Evolutionary conservation across 2,797 vertebrate species (phyloP).

Genomic region (Sebastiscus albofasciatus): DNA sequence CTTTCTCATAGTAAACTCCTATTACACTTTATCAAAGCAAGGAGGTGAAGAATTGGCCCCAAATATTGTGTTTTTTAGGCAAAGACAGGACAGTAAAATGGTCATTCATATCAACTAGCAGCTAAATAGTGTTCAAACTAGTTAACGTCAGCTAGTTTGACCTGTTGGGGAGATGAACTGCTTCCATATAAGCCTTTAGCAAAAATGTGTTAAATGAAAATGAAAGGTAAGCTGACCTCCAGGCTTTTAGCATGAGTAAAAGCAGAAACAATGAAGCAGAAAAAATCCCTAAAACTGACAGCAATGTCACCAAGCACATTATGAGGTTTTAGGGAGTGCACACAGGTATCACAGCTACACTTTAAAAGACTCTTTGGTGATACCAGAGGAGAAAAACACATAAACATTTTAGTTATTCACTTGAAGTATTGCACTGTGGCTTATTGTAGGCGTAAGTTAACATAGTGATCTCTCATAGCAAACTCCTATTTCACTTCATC

Average conservation of each 20-base stretch:
- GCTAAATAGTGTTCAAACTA: not conserved
- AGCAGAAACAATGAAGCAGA: too few relatives aligned
- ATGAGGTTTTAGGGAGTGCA: not conserved
- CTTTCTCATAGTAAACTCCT: not conserved
- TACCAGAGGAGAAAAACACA: too few relatives aligned
- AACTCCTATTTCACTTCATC: not conserved
- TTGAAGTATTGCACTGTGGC: too few relatives aligned
- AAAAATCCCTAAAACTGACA: too few relatives aligned
- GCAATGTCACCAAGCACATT: too few relatives aligned
- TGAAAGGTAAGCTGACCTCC: too few relatives aligned
- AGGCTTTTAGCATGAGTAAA: too few relatives aligned
- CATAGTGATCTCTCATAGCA: not conserved
- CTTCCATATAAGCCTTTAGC: not conserved
- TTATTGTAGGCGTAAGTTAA: not conserved
- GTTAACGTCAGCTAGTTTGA: not conserved
- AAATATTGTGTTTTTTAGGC: not conserved
- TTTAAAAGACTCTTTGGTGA: not conserved
- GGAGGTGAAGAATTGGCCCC: too few relatives aligned
- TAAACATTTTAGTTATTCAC: too few relatives aligned
- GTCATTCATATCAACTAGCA: not conserved
- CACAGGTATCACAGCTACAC: too few relatives aligned
- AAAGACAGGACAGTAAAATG: not conserved
- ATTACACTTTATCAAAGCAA: not conserved
- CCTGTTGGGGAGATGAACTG: not conserved
- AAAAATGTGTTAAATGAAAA: not conserved